Evolutionary conservation across 2,888 invertebrate genomes (phyloP).

Genomic region (Thyatira batis): DNA sequence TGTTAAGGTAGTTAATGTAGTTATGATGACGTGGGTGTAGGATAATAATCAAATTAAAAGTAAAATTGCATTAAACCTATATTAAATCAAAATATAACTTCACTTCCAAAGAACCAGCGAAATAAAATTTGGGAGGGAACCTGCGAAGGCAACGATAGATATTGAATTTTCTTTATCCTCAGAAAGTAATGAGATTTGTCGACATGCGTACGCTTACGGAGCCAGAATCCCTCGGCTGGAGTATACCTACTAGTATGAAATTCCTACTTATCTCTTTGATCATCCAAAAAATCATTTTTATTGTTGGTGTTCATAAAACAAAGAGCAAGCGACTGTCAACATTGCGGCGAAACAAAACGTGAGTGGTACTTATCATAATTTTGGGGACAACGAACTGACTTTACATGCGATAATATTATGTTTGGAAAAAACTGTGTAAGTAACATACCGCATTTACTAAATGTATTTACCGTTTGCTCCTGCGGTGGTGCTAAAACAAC

Average conservation of each 20-base stretch:
- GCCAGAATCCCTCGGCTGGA: slow-evolving; percentile 44
- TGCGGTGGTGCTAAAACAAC: slow-evolving; percentile 48
- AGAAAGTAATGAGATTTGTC: slow-evolving; percentile 70
- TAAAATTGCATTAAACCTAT: not conserved
- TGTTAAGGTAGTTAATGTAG: too few species aligned
- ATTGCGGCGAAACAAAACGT: not conserved
- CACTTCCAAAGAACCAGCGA: slow-evolving; percentile 29
- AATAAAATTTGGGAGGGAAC: slow-evolving; percentile 55
- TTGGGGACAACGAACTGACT: not conserved
- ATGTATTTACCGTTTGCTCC: slow-evolving; percentile 37
- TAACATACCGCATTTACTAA: slow-evolving; percentile 18
- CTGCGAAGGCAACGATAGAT: slow-evolving; percentile 59
- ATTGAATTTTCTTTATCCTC: slow-evolving; percentile 71
- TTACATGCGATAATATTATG: not conserved
- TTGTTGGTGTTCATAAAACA: slow-evolving; percentile 22
- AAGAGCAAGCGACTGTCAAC: slow-evolving; percentile 12
- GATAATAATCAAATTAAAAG: too few species aligned
- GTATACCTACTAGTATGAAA: slow-evolving; percentile 38
- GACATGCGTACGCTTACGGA: slow-evolving; percentile 61
- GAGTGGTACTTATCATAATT: not conserved
- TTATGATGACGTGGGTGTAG: too few species aligned
- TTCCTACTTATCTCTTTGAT: slow-evolving; percentile 58
- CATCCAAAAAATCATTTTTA: slow-evolving; percentile 37
- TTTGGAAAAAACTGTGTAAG: not conserved
- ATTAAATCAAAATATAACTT: slow-evolving; percentile 19